Evolutionary conservation across 2,888 invertebrate genomes (phyloP), one percentile per base, ranked within the genome.

Genomic region (Ferrisia virgata): DNA sequence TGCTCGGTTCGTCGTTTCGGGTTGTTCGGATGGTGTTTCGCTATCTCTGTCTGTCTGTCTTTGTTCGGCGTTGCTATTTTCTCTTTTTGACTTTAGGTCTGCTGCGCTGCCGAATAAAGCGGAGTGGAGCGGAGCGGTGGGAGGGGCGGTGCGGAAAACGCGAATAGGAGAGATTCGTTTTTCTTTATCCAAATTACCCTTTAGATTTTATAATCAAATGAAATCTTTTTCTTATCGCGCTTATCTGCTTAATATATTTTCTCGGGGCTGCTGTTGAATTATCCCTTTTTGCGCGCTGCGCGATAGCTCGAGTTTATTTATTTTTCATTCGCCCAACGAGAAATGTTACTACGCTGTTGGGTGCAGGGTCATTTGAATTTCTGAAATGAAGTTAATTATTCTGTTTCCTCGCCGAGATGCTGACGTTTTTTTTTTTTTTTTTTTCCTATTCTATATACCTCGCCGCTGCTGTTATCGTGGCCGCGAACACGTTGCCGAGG

Each of bases 171-270:
- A 40, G 53, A 80, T 47, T 53, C 47, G 79, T 80, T 64, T 64
- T 82, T 82, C 64, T 40, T 69, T 64, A 69, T 82, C 82, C 40
- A 33, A 39, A 69, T 82, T 82, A 64, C 69, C 69, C 69, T 36
- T 64, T 83, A 83, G 83, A 83, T 83, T 83, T 83, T 83, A 83
- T 83, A 83, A 83, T 72, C 83, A 83, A 83, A 83, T 83, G 83
- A 83, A 83, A 83, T 72, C 72, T 83, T 83, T 82, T 82, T 82
- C 82, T 82, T 82, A 82, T 82, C 82, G 82, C 64, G 58, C 83
- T 83, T 83, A 83, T 83, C 83, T 83, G 72, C 76, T 83, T 43
- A 72, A 83, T 72, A 83, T 83, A 83, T 72, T 83, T 72, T 83
- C 83, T 76, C 43, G 25, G 72, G n/a, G 43, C 72, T 83, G 83